A percentile compares a stretch with the other conserved stretches of the same genome.
Conservation (phyloP, 2,113 vertebrate species). For the Myrmecobius fasciatus region DNA sequence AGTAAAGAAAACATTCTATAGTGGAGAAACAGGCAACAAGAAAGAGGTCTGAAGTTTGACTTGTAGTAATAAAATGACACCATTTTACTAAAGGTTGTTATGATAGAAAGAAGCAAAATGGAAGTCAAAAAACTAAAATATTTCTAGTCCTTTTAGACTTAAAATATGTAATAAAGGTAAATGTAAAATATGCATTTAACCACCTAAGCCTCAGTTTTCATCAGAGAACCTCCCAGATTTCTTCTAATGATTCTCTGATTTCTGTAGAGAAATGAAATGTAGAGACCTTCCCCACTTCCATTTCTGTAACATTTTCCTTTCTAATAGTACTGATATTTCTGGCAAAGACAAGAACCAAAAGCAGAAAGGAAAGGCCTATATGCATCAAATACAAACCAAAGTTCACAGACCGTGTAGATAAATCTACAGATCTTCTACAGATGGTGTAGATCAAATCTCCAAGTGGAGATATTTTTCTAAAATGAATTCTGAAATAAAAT, state of each 20-base stretch:
- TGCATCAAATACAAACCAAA: conserved; percentile 28
- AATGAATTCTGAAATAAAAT: conserved; percentile 8
- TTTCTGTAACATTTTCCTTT: neutral
- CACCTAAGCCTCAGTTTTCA: neutral
- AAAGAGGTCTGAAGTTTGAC: neutral
- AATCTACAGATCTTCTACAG: no score
- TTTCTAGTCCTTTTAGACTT: neutral
- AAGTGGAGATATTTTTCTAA: conserved; percentile 1
- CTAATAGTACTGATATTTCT: neutral
- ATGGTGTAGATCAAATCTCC: neutral
- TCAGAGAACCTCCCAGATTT: neutral
- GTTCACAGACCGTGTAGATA: neutral
- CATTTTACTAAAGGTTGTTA: neutral
- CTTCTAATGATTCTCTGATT: neutral
- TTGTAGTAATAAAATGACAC: neutral
- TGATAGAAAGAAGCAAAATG: neutral
- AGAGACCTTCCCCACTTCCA: neutral
- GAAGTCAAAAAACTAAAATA: neutral
- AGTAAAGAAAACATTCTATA: neutral
- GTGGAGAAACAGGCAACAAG: neutral
- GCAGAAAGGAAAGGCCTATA: neutral
- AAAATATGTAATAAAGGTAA: neutral
- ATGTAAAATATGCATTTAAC: no score
- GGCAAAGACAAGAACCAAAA: neutral
- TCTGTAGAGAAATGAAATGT: neutral